These are phyloP conservation scores for Neostethus bicornis DNA, from an alignment of 2,797 vertebrate genomes.

Conservation along the genomic window DNA sequence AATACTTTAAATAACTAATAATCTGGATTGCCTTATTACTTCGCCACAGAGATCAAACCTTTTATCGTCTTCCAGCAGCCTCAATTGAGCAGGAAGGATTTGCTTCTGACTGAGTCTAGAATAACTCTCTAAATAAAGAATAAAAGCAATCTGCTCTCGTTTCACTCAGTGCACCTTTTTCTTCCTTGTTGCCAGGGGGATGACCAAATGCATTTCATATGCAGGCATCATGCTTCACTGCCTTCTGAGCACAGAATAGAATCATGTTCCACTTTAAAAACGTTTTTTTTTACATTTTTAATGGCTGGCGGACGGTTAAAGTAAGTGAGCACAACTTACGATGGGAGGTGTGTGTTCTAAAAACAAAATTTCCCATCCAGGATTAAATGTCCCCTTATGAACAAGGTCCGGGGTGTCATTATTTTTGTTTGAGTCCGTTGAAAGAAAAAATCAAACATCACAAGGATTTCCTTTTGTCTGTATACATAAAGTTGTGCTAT, in stretches of 20 bases:
- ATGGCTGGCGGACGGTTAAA: constrained; percentile 73
- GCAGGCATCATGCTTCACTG: constrained; percentile 80
- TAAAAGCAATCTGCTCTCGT: constrained; percentile 71
- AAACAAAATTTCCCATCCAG: constrained; percentile 36
- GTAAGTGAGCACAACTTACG: constrained; percentile 65
- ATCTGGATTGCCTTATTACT: constrained; percentile 17
- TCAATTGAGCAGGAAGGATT: constrained; percentile 64
- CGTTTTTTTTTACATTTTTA: constrained; percentile 82
- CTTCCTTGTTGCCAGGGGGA: constrained; percentile 82
- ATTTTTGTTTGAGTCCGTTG: constrained; percentile 1
- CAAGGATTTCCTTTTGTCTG: not conserved
- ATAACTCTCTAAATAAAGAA: constrained; percentile 80
- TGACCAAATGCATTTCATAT: constrained; percentile 84
- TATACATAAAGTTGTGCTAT: constrained; percentile 2
- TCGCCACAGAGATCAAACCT: constrained; percentile 34
- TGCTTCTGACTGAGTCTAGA: constrained; percentile 62
- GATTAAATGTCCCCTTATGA: constrained; percentile 22
- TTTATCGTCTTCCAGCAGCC: constrained; percentile 39
- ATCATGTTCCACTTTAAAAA: constrained; percentile 79
- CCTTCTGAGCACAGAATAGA: constrained; percentile 72
- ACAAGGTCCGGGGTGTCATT: not conserved
- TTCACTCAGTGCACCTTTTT: constrained; percentile 77
- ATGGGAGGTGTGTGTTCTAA: constrained; percentile 51
- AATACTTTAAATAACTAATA: constrained; percentile 18
- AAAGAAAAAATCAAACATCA: constrained; percentile 3